Conservation (phyloP, 2,797 vertebrate genomes). For the Myoxocephalus aenaeus region DNA sequence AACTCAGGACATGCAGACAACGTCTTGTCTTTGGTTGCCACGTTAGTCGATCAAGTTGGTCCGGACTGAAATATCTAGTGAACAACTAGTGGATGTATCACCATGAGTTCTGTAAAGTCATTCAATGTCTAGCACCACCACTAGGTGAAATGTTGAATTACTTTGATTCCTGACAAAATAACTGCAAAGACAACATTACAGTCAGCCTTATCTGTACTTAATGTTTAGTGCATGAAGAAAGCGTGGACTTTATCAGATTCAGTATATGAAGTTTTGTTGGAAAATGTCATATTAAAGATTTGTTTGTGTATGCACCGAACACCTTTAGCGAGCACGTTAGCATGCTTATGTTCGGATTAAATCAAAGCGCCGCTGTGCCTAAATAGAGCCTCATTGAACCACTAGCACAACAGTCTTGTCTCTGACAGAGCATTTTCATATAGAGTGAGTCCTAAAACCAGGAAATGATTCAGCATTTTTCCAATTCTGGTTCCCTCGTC, state of each 20-base stretch:
- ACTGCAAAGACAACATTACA: background rate
- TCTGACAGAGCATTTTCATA: background rate
- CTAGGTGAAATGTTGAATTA: background rate
- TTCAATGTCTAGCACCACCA: background rate
- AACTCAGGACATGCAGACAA: conserved; percentile 1
- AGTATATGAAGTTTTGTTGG: background rate
- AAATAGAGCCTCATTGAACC: background rate
- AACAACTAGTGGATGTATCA: background rate
- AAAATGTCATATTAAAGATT: background rate
- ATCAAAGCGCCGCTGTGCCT: background rate
- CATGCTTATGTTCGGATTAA: background rate
- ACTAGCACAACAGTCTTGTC: background rate
- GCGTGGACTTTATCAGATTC: background rate
- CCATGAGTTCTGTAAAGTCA: background rate
- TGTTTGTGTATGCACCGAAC: background rate
- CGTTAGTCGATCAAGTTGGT: background rate
- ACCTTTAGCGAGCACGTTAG: background rate
- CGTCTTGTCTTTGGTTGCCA: background rate
- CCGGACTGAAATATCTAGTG: background rate
- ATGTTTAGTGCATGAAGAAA: background rate
- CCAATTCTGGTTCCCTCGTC: background rate
- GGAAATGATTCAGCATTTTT: background rate
- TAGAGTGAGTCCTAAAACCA: background rate
- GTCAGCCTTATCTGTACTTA: background rate
- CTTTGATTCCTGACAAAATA: background rate